Percentiles rank a stretch among this genome's conserved stretches.
phyloP scores from a whole-genome alignment of 1,140 invertebrate species.

The Drosophila suzukii region DNA sequence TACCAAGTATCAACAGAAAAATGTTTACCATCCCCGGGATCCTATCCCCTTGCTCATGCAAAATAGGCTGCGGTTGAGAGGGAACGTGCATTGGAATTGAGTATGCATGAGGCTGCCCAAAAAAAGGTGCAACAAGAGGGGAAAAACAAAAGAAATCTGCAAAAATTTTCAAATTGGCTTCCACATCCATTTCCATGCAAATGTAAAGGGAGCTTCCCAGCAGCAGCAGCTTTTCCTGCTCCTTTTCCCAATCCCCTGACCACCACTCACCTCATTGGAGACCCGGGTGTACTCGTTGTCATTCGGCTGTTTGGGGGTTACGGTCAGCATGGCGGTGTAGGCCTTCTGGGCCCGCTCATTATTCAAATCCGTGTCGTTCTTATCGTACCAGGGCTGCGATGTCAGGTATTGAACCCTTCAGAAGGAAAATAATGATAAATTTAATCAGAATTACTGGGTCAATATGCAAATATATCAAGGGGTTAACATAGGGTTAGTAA shows the following conservation, averaged over 20 bases:
- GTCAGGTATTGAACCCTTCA: conserved; percentile 75
- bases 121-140: conserved; percentile 6
- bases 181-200: conserved; percentile 61
- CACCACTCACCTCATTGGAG: conserved; percentile 87
- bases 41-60: conserved; percentile 18
- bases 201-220: conserved; percentile 10
- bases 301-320: conserved; percentile 93
- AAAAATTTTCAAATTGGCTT: conserved; percentile 39
- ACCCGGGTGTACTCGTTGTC: conserved; percentile 91
- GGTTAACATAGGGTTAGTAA: background rate
- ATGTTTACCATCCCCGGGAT: conserved; percentile 42
- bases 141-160: conserved; percentile 30
- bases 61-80: conserved; percentile 34
- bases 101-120: conserved; percentile 56
- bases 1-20: conserved; percentile 34
- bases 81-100: conserved; percentile 50
- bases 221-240: background rate
- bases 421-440: conserved; percentile 9
- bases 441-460: background rate
- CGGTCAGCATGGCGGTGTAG: conserved; percentile 95
- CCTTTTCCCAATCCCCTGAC: background rate
- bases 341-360: conserved; percentile 95
- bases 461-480: background rate
- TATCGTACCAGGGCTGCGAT: conserved; percentile 92
- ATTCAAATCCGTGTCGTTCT: conserved; percentile 90